Evolutionary conservation across 2,888 invertebrate species (phyloP).

Genomic region (Oscheius onirici): DNA sequence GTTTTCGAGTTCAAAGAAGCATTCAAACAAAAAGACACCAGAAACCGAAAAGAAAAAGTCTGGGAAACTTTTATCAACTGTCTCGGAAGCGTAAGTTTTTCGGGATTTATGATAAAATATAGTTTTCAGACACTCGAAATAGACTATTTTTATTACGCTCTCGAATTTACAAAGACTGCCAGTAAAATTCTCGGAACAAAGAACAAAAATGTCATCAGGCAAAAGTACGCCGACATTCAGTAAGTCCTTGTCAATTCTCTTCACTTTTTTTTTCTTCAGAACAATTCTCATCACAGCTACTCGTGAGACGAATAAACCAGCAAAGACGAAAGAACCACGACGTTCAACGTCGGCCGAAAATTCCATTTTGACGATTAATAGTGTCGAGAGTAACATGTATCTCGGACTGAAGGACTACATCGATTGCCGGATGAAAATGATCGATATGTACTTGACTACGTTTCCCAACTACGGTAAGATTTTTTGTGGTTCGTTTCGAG

Average conservation of each 20-base stretch:
- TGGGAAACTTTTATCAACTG: neutral
- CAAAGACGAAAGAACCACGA: neutral
- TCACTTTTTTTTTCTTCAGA: neutral
- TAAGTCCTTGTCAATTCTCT: neutral
- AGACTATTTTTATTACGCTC: conserved; percentile 12
- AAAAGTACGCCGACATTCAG: conserved; percentile 15
- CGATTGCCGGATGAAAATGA: conserved; percentile 17
- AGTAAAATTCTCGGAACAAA: conserved; percentile 3
- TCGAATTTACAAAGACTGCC: conserved; percentile 1
- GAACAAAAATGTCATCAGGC: conserved; percentile 10
- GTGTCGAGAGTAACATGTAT: neutral
- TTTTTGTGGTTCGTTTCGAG: too few relatives aligned
- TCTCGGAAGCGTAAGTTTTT: neutral
- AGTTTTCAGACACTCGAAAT: neutral
- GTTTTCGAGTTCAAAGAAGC: neutral
- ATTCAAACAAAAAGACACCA: neutral
- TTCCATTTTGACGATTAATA: neutral
- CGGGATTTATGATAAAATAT: neutral
- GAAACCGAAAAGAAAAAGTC: neutral
- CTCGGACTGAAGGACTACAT: conserved; percentile 1
- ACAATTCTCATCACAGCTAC: neutral
- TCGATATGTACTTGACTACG: conserved; percentile 8
- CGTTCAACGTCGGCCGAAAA: neutral
- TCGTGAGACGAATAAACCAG: neutral
- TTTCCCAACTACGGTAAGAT: conserved; percentile 13